Evolutionary conservation across 2,113 vertebrate genomes (phyloP).

Genomic region (Brienomyrus brachyistius): DNA sequence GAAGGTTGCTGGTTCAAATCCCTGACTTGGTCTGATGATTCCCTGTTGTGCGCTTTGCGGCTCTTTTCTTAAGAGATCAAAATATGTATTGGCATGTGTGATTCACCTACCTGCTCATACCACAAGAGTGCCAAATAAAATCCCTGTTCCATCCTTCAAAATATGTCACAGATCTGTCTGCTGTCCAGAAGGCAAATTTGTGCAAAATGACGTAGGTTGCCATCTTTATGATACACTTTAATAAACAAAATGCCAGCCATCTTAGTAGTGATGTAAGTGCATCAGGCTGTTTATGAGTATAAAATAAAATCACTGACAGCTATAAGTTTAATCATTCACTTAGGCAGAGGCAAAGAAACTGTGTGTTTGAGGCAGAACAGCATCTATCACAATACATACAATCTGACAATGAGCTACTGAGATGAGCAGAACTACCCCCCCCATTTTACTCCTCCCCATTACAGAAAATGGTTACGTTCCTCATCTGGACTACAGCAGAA

Average conservation of each 20-base stretch:
- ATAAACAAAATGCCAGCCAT: not conserved
- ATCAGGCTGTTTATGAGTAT: not conserved
- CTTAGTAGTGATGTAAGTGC: not conserved
- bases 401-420: not conserved
- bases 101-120: not conserved
- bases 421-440: not conserved
- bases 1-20: not conserved
- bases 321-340: not conserved
- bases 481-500: not conserved
- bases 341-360: not conserved
- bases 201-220: not conserved
- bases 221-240: not conserved
- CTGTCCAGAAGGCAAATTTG: not conserved
- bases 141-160: not conserved
- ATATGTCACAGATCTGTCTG: not conserved
- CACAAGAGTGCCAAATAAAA: not conserved
- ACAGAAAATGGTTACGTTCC: not conserved
- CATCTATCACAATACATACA: not conserved
- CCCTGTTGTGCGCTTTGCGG: not conserved
- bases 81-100: not conserved
- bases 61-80: not conserved
- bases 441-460: no score
- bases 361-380: not conserved
- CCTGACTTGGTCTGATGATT: not conserved
- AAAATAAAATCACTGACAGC: not conserved